Base-by-base conservation (phyloP, 2,113 vertebrate species). In the Hypocryptadius cinnamomeus region DNA sequence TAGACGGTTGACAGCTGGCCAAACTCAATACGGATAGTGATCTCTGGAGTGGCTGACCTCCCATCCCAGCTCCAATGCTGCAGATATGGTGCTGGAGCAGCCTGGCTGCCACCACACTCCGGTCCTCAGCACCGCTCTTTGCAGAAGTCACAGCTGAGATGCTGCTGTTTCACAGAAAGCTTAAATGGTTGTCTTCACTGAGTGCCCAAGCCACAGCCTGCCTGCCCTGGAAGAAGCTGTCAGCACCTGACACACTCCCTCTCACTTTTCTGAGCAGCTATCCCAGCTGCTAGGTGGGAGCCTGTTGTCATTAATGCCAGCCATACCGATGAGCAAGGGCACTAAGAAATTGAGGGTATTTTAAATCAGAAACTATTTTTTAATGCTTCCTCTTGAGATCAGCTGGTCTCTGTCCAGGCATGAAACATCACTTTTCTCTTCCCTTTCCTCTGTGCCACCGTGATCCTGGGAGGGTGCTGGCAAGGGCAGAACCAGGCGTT, bases 291-390 rank as follows among this genome's bases (percentile, higher is more conserved):
- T 6, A 42, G 57, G 42, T 25, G 39, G 37, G 39, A 89, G 31
- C 28, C 54, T 35, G 9, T 22, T 79, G 59, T 16, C 50, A 35
- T 90, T 77, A 90, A 73, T 45, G 54, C 65, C 80, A 85, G 66
- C 37, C 25, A 21, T 30, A 69, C 8, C 33, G 51, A 65, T 1
- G 8, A 87, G 47, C 82, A 72, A 77, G 30, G 16, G 51, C 68
- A 73, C 50, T 30, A 65, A 69, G 68, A 85, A 87, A 79, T 48
- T 4, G 24, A 64, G 54, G 54, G 5, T 90, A 76, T 90, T 96
- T 94, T 73, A 80, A 89, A 57, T 18, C 64, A 87, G 66, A 73
- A 92, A 31, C 30, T 70, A 33, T 3, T 73, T 85, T 87, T 87
- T 85, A 28, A 17, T 83, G 28, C 63, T 94, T 85, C 68, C 37